These are phyloP conservation scores for Saguinus midas DNA, from an alignment of 2,113 vertebrate species.

Conservation along the genomic window DNA sequence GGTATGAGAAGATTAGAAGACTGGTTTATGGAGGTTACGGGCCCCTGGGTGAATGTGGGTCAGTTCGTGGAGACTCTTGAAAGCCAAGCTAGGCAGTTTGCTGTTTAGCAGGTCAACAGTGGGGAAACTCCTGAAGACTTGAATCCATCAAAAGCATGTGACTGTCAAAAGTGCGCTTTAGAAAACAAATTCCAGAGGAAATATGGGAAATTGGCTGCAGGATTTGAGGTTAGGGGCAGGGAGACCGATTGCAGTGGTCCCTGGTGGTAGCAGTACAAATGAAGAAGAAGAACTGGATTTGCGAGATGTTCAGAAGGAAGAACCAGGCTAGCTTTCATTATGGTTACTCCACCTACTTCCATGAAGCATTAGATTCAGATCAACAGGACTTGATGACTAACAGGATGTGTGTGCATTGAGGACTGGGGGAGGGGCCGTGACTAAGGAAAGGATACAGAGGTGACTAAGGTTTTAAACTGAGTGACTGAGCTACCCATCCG, in stretches of 20 bases:
- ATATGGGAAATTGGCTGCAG: neutral
- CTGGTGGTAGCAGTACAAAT: neutral
- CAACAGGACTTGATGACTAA: constrained; percentile 69
- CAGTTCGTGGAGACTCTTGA: neutral
- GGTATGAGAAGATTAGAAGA: neutral
- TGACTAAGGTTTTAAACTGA: constrained; percentile 60
- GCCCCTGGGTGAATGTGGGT: neutral
- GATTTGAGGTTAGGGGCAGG: neutral
- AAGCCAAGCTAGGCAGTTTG: neutral
- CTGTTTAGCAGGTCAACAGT: neutral
- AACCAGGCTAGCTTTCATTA: neutral
- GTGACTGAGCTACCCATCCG: neutral
- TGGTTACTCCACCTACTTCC: constrained; percentile 52
- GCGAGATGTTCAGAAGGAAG: constrained; percentile 9
- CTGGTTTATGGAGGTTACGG: neutral
- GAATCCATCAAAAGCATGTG: neutral
- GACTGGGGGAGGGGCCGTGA: constrained; percentile 45
- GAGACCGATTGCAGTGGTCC: neutral
- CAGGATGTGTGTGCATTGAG: constrained; percentile 44
- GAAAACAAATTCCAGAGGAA: constrained; percentile 19
- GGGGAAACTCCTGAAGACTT: neutral
- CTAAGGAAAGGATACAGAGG: constrained; percentile 54
- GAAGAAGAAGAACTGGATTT: constrained; percentile 45
- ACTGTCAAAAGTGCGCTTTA: neutral
- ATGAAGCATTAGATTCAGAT: constrained; percentile 59